These are phyloP conservation scores for Lophura swinhoii DNA, from an alignment of 2,797 vertebrate species.

Conservation along the genomic window DNA sequence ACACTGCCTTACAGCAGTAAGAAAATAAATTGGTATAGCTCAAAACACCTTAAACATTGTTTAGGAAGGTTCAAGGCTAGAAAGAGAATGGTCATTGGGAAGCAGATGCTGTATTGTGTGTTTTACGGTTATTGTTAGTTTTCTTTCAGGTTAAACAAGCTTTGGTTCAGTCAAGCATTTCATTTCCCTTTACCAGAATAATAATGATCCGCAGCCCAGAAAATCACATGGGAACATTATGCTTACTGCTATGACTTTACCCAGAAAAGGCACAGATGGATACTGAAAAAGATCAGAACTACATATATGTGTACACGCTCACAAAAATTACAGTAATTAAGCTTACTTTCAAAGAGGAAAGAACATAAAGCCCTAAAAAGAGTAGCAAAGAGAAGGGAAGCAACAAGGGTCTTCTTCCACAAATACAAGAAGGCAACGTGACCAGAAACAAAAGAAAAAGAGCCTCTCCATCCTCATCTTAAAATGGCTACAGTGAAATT, in stretches of 20 bases:
- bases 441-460: background rate
- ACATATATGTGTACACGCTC: background rate
- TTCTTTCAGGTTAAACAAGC: conserved; percentile 57
- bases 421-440: background rate
- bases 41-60: background rate
- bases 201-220: conserved; percentile 28
- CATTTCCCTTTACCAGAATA: conserved; percentile 50
- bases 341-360: background rate
- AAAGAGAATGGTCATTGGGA: background rate
- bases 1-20: background rate
- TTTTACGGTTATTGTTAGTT: conserved; percentile 29
- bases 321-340: background rate
- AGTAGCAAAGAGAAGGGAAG: background rate
- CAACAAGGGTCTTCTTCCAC: background rate
- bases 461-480: background rate
- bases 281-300: conserved; percentile 5
- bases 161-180: conserved; percentile 41
- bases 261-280: conserved; percentile 27
- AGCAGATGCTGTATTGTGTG: conserved; percentile 6
- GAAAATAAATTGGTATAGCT: background rate
- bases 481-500: background rate
- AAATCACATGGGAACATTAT: conserved; percentile 19
- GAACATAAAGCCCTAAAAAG: background rate
- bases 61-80: conserved; percentile 26
- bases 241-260: conserved; percentile 4